phyloP scores from a whole-genome alignment of 2,113 vertebrate genomes.

The Phoxinus phoxinus region DNA sequence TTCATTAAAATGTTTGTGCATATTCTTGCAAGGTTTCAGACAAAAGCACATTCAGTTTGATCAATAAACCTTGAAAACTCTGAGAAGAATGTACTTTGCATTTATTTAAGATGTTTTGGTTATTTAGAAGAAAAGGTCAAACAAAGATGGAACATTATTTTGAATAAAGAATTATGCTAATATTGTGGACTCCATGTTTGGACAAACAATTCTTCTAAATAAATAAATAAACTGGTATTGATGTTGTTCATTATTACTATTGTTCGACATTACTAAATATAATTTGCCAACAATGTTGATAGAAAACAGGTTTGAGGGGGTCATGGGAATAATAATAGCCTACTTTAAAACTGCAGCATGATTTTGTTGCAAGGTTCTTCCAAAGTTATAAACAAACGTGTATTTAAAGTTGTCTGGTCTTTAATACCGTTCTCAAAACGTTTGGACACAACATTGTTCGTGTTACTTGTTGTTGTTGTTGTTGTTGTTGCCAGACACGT shows the following conservation, averaged over 20 bases:
- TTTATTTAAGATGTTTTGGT: background rate
- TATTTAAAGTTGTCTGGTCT: background rate
- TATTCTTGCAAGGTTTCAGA: background rate
- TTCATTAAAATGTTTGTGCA: background rate
- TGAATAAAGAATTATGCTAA: background rate
- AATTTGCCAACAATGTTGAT: background rate
- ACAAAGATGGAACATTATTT: background rate
- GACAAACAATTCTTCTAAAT: background rate
- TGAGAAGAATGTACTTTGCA: background rate
- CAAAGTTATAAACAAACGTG: background rate
- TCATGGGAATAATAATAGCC: background rate
- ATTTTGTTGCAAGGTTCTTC: background rate
- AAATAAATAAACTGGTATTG: background rate
- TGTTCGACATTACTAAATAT: background rate
- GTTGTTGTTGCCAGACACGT: too few relatives aligned
- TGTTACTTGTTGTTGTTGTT: too few relatives aligned
- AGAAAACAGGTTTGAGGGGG: background rate
- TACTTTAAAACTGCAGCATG: background rate
- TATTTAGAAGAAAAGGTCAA: background rate
- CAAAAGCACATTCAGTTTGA: background rate
- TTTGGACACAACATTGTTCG: too few relatives aligned
- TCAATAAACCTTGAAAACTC: background rate
- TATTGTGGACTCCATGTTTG: background rate
- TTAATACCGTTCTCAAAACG: too few relatives aligned
- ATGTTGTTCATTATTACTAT: background rate